Evolutionary conservation across 64 coral and sea anemone species (phyloP), one percentile per base, ranked within the genome.

Genomic region (Hydrozoanthus tunicans): DNA sequence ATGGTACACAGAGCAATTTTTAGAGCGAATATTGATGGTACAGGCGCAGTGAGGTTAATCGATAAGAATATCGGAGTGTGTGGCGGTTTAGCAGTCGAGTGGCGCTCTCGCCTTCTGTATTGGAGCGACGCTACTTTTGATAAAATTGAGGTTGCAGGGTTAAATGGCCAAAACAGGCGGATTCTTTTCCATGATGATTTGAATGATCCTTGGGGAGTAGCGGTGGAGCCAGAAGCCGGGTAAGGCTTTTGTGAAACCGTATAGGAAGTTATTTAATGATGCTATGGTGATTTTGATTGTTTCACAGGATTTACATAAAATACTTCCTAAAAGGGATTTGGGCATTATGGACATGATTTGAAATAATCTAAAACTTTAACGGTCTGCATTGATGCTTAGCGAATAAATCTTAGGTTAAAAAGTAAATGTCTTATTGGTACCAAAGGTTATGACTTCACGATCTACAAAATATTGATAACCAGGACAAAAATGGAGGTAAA

Each of bases 51-150:
- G n/a, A 24, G 56, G 27, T 82, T 95, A 53, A 78, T 90, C 6
- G 73, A 74, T 71, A 78, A 90, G 12, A 77, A 92, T 43, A 76
- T 90, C 4, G 94, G 94, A 10, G 14, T 62, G 53, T 81, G 86
- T 26, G 91, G 89, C 6, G 94, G 91, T 17, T 77, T 95, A 76
- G 86, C 94, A 6, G 91, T 96, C 20, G 91, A 96, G 78, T 96
- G 94, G 94, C 74, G 64, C 51, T 71, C 84, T 51, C 23, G 72
- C 51, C 81, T 96, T 58, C 79, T 96, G 0, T 96, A 96, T 75
- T 96, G 94, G 94, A 64, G 79, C 57, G 94, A 96, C 20, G 62
- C 80, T 3, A 90, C 60, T 14, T 62, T 85, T 6, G 51, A 83
- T 1, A 93, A 55, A 24, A 92, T 96, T 13, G 86, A 93, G 75